A percentile compares a stretch with the other conserved stretches of the same genome.
These are phyloP conservation scores for Lepidurus apus DNA, from an alignment of 1,140 invertebrate genomes.

Conservation along the genomic window DNA sequence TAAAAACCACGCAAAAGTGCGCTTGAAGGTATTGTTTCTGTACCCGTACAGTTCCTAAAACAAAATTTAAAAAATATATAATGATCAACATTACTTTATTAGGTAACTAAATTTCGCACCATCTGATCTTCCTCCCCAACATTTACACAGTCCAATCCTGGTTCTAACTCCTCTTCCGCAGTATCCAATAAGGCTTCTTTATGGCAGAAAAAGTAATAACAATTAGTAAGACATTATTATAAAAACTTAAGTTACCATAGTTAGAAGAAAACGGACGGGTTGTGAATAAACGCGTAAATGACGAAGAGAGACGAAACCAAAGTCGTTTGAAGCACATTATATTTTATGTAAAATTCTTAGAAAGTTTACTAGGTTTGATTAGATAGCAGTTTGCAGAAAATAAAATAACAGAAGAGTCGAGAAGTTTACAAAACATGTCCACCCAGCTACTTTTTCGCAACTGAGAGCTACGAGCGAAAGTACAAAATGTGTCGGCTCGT, in stretches of 20 bases:
- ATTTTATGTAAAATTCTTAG: not conserved
- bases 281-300: not conserved
- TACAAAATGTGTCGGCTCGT: too few relatives aligned
- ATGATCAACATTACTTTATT: not conserved
- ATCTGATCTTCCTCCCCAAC: slow-evolving; percentile 31
- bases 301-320: not conserved
- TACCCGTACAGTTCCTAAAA: not conserved
- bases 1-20: not conserved
- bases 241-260: not conserved
- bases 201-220: not conserved
- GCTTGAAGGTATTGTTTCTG: not conserved
- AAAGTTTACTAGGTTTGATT: too few relatives aligned
- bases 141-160: slow-evolving; percentile 25
- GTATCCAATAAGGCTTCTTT: not conserved
- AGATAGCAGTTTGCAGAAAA: too few relatives aligned
- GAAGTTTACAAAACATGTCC: too few relatives aligned
- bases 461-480: too few relatives aligned
- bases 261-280: not conserved
- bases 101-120: slow-evolving; percentile 5
- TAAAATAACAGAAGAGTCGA: too few relatives aligned
- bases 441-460: too few relatives aligned
- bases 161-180: not conserved
- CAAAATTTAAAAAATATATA: not conserved
- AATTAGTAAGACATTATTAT: not conserved
- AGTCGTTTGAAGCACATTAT: not conserved